These are phyloP conservation scores for Caenorhabditis panamensis DNA, from an alignment of 2,888 invertebrate genomes.

Conservation along the genomic window DNA sequence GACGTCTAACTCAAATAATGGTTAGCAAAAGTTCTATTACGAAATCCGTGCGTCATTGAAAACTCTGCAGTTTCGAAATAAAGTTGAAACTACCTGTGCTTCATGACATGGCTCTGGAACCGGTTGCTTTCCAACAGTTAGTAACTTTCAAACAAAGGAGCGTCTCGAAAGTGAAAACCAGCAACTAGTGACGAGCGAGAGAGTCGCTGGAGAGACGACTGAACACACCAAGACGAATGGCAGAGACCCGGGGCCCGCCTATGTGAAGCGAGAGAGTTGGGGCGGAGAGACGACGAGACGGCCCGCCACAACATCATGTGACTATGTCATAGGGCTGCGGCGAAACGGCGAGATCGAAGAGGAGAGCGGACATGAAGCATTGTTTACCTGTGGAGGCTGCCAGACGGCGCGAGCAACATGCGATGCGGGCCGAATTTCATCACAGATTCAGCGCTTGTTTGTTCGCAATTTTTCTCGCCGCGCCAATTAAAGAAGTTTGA, in stretches of 20 bases:
- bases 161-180: constrained; percentile 28
- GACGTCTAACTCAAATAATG: too few relatives aligned
- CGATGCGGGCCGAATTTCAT: constrained; percentile 29
- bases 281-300: constrained; percentile 47
- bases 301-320: constrained; percentile 50
- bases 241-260: constrained; percentile 20
- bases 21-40: neutral
- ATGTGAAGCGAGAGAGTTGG: constrained; percentile 14
- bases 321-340: constrained; percentile 48
- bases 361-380: constrained; percentile 15
- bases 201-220: constrained; percentile 28
- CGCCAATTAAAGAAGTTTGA: constrained; percentile 6
- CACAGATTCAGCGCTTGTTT: constrained; percentile 39
- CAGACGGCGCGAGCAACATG: constrained; percentile 28
- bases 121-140: constrained; percentile 24
- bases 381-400: constrained; percentile 3
- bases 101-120: constrained; percentile 19
- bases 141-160: constrained; percentile 44
- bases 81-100: neutral
- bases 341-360: constrained; percentile 30
- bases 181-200: constrained; percentile 14
- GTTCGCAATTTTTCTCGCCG: constrained; percentile 13
- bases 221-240: constrained; percentile 59
- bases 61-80: too few relatives aligned
- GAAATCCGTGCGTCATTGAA: neutral